Conservation (phyloP, 2,888 invertebrate species). For the Lasioglossum malachurum region DNA sequence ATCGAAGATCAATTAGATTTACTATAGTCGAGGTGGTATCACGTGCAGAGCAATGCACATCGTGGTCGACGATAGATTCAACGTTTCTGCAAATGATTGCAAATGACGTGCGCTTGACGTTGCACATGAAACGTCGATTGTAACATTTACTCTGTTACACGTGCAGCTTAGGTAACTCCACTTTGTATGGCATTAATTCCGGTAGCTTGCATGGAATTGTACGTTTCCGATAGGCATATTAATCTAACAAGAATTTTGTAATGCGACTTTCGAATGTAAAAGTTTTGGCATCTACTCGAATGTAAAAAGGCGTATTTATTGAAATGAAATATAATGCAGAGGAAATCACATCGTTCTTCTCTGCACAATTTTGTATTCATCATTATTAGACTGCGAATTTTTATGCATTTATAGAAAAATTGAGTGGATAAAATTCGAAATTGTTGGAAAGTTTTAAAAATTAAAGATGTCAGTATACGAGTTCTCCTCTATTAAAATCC, state of each 20-base stretch:
- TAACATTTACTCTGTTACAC: conserved; percentile 11
- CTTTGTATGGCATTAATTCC: neutral
- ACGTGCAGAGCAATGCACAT: neutral
- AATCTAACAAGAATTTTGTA: neutral
- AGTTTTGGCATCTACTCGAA: neutral
- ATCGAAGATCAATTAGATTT: neutral
- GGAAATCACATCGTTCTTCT: neutral
- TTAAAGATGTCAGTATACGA: no score
- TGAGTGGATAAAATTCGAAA: no score
- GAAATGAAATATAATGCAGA: neutral
- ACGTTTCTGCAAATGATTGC: conserved; percentile 15
- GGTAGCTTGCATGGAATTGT: neutral
- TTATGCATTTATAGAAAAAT: no score
- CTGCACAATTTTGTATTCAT: neutral
- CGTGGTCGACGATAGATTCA: neutral
- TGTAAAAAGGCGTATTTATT: neutral
- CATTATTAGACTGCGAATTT: no score
- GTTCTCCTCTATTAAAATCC: no score
- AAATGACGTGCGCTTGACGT: neutral
- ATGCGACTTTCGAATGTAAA: neutral
- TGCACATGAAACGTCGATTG: conserved; percentile 5
- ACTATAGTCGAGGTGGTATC: neutral
- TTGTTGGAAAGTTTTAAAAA: no score
- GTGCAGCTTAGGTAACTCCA: neutral
- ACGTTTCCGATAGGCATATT: neutral